phyloP scores from a whole-genome alignment of 2,888 invertebrate species.

The Sminthurinus aureus region DNA sequence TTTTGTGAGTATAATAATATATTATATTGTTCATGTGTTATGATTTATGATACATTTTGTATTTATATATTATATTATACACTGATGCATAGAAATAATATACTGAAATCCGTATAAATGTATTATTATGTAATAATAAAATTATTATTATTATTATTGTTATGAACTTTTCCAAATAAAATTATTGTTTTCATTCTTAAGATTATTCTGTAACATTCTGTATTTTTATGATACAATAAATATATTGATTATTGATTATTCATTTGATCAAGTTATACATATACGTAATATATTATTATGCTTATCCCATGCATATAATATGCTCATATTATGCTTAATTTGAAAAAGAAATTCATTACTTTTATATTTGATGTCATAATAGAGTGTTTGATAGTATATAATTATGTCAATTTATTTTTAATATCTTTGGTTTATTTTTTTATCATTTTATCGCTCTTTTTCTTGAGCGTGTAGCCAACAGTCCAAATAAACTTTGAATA shows the following conservation, averaged over 20 bases:
- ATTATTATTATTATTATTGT: too few species aligned
- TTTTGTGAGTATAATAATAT: not conserved
- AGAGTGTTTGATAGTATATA: too few species aligned
- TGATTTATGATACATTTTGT: too few species aligned
- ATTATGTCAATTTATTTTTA: not conserved
- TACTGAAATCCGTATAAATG: not conserved
- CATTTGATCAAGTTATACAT: not conserved
- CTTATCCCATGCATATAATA: not conserved
- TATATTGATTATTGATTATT: too few species aligned
- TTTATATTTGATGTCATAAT: not conserved
- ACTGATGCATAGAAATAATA: not conserved
- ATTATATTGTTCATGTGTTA: not conserved
- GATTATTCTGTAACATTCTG: too few species aligned
- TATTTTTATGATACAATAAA: too few species aligned
- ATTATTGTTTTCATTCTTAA: too few species aligned
- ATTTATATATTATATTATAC: not conserved
- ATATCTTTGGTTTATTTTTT: slow-evolving; percentile 39
- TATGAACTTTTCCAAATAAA: too few species aligned
- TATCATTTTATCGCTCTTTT: slow-evolving; percentile 12
- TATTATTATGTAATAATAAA: not conserved
- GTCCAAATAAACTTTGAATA: slow-evolving; percentile 27
- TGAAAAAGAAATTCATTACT: not conserved
- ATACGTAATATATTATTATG: not conserved
- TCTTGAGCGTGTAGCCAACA: slow-evolving; percentile 4
- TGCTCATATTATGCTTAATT: not conserved